These are phyloP conservation scores for Cinara cedri DNA, from an alignment of 2,888 invertebrate species.

Conservation along the genomic window DNA sequence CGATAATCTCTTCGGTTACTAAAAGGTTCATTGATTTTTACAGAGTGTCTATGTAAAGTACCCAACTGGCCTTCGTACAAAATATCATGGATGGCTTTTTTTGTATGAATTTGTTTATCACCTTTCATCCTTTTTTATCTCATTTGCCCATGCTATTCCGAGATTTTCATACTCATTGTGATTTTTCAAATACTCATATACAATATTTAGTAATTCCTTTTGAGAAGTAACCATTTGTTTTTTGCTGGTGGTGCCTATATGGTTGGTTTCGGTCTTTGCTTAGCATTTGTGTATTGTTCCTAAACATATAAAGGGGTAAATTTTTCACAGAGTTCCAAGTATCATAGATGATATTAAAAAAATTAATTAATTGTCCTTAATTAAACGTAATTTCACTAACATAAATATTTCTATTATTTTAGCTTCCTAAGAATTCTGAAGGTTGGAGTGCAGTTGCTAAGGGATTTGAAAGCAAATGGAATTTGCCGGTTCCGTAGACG, in stretches of 20 bases:
- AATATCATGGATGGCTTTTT: constrained; percentile 37
- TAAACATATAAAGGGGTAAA: constrained; percentile 14
- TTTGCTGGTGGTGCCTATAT: constrained; percentile 11
- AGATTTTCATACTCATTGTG: constrained; percentile 20
- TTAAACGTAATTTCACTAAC: no score
- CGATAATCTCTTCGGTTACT: background rate
- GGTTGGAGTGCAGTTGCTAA: background rate
- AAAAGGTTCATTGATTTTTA: background rate
- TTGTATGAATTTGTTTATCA: constrained; percentile 16
- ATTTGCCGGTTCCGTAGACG: background rate
- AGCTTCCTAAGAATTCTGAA: constrained; percentile 1
- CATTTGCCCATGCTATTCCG: constrained; percentile 59
- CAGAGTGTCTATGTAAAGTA: constrained; percentile 26
- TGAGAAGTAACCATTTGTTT: constrained; percentile 27
- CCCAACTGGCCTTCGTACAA: constrained; percentile 29
- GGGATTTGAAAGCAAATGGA: background rate
- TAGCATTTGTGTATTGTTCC: background rate
- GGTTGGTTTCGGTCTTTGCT: constrained; percentile 7
- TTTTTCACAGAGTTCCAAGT: background rate
- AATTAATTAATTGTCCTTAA: background rate
- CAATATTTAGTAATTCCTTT: constrained; percentile 30
- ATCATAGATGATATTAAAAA: constrained; percentile 13
- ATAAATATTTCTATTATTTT: no score
- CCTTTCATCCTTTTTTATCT: constrained; percentile 10
- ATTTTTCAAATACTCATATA: constrained; percentile 21